Evolutionary conservation across 2,888 invertebrate species (phyloP).

Genomic region (Drosophila pseudotalamancana): DNA sequence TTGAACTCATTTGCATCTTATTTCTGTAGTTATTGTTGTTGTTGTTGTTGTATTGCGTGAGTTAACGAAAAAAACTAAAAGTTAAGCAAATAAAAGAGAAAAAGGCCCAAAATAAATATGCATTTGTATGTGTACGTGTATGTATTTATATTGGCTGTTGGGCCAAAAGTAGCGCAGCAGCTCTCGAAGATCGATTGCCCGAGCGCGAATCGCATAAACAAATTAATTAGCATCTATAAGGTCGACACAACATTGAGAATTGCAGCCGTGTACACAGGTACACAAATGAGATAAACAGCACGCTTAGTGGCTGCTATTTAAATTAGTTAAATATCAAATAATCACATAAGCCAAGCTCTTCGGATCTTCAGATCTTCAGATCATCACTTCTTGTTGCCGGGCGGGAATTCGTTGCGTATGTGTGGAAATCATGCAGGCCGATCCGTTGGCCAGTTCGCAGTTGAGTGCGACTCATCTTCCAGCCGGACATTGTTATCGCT

Average conservation of each 20-base stretch:
- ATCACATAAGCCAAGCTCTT: constrained; percentile 3
- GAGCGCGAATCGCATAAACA: constrained; percentile 62
- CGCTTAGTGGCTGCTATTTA: constrained; percentile 35
- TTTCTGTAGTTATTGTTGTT: no score
- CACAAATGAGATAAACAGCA: constrained; percentile 44
- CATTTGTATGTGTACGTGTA: not conserved
- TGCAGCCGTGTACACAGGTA: constrained; percentile 34
- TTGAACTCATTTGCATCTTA: constrained; percentile 60
- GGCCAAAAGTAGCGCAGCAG: constrained; percentile 53
- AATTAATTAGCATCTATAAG: constrained; percentile 72
- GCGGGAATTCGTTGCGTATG: constrained; percentile 1
- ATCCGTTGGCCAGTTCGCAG: constrained; percentile 53
- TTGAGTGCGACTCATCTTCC: constrained; percentile 59
- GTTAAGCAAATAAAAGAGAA: constrained; percentile 19
- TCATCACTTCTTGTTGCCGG: constrained; percentile 60
- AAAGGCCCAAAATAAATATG: constrained; percentile 27
- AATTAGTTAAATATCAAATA: constrained; percentile 29
- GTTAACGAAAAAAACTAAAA: constrained; percentile 15
- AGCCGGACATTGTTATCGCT: constrained; percentile 26
- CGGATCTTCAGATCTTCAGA: no score
- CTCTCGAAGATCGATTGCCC: constrained; percentile 18
- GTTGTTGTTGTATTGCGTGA: constrained; percentile 51
- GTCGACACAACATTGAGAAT: constrained; percentile 52
- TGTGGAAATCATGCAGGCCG: constrained; percentile 10
- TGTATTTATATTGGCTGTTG: constrained; percentile 14